These are phyloP conservation scores for Caenorhabditis remanei DNA, from an alignment of 1,140 invertebrate genomes.

Conservation along the genomic window DNA sequence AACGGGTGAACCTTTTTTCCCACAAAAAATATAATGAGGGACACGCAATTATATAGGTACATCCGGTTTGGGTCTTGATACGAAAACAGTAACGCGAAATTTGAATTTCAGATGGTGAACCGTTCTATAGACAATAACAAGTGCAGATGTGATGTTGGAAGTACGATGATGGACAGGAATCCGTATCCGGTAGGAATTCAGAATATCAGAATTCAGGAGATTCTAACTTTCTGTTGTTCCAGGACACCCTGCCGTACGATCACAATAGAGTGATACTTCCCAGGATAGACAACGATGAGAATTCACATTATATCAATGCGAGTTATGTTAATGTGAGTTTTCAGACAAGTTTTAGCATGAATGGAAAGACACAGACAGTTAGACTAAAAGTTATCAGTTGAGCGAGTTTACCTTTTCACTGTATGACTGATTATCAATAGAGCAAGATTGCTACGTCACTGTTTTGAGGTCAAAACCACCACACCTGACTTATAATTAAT, in stretches of 20 bases:
- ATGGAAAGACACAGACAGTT: background rate
- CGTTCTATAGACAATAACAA: conserved; percentile 74
- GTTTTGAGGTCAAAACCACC: too few species aligned
- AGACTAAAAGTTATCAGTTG: background rate
- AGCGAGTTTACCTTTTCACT: too few species aligned
- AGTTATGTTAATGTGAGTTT: conserved; percentile 75
- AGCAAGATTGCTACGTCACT: too few species aligned
- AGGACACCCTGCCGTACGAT: conserved; percentile 76
- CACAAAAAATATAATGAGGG: background rate
- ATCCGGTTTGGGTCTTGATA: too few species aligned
- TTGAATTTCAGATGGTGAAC: conserved; percentile 72
- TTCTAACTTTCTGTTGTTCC: background rate
- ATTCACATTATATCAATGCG: conserved; percentile 76
- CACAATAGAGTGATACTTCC: conserved; percentile 73
- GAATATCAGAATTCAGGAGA: too few species aligned
- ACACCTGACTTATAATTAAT: too few species aligned
- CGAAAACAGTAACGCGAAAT: conserved; percentile 4
- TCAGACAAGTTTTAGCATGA: background rate
- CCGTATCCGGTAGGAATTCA: conserved; percentile 67
- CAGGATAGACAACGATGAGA: conserved; percentile 64
- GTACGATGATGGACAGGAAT: conserved; percentile 74
- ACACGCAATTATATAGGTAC: too few species aligned
- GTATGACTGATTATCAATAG: too few species aligned
- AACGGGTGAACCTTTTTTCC: background rate
- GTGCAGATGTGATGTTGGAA: conserved; percentile 73